phyloP scores from a whole-genome alignment of 1,140 invertebrate genomes.

The Habropoda laboriosa region DNA sequence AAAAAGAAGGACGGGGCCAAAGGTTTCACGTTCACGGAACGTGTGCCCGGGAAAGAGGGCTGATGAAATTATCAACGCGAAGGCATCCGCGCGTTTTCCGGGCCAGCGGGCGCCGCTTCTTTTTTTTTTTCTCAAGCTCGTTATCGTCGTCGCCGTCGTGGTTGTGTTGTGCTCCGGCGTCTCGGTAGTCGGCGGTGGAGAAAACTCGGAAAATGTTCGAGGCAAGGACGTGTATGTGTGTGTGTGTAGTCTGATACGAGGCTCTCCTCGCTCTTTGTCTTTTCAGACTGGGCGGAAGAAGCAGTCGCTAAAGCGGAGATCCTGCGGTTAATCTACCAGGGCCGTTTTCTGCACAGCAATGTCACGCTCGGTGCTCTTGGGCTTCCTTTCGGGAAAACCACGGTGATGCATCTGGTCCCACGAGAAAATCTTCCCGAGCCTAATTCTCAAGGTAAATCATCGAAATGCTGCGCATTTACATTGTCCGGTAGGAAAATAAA shows the following conservation, averaged over 20 bases:
- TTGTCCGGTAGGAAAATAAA: not conserved
- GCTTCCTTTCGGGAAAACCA: constrained; percentile 97
- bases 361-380: constrained; percentile 98
- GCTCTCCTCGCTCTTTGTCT: constrained; percentile 47
- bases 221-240: constrained; percentile 1
- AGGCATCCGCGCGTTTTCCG: constrained; percentile 12
- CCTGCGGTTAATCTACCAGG: constrained; percentile 99
- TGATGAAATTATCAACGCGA: constrained; percentile 36
- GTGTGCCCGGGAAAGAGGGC: not conserved
- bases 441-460: constrained; percentile 94
- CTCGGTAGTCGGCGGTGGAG: too few species aligned
- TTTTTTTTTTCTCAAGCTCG: not conserved
- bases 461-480: not conserved
- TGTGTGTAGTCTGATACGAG: constrained; percentile 17
- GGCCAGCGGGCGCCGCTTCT: not conserved
- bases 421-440: constrained; percentile 99
- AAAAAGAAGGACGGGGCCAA: not conserved
- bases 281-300: constrained; percentile 96
- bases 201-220: constrained; percentile 15
- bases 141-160: not conserved
- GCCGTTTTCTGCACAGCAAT: constrained; percentile 99
- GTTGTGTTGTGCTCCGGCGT: too few species aligned
- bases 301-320: constrained; percentile 97
- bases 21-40: constrained; percentile 26
- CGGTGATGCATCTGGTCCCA: constrained; percentile 99